These are phyloP conservation scores for Bombylius major DNA, from an alignment of 2,888 invertebrate genomes.

Conservation along the genomic window DNA sequence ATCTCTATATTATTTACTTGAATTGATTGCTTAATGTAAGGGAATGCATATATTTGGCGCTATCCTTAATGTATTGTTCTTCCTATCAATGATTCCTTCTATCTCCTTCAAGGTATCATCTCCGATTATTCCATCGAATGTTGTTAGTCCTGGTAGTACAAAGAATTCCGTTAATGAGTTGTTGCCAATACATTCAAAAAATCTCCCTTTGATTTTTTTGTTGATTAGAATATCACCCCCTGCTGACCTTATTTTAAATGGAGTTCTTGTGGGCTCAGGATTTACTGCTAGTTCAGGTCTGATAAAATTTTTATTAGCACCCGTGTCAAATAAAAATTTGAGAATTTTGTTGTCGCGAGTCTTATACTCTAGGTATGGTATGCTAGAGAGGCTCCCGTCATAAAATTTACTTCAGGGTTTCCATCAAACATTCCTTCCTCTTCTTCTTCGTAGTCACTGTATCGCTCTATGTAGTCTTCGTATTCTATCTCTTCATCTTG, in stretches of 20 bases:
- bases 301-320: slow-evolving; percentile 7
- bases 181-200: slow-evolving; percentile 7
- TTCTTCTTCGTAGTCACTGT: neutral
- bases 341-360: neutral
- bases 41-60: slow-evolving; percentile 8
- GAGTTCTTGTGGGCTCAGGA: neutral
- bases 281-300: neutral
- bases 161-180: slow-evolving; percentile 5
- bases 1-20: slow-evolving; percentile 5
- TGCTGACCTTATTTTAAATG: slow-evolving; percentile 3
- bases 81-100: slow-evolving; percentile 2
- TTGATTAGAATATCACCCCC: slow-evolving; percentile 1
- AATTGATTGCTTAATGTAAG: slow-evolving; percentile 1
- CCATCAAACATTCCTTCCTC: neutral
- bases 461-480: neutral
- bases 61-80: slow-evolving; percentile 1
- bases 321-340: slow-evolving; percentile 9
- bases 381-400: slow-evolving; percentile 1
- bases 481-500: neutral
- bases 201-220: slow-evolving; percentile 2
- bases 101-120: slow-evolving; percentile 10
- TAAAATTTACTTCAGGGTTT: neutral
- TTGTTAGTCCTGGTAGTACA: slow-evolving; percentile 6
- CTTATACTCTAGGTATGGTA: neutral
- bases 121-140: slow-evolving; percentile 7